Percentiles rank a stretch among this genome's conserved stretches.
These are phyloP conservation scores for Exocentrus adspersus DNA, from an alignment of 2,888 invertebrate genomes.

Conservation along the genomic window DNA sequence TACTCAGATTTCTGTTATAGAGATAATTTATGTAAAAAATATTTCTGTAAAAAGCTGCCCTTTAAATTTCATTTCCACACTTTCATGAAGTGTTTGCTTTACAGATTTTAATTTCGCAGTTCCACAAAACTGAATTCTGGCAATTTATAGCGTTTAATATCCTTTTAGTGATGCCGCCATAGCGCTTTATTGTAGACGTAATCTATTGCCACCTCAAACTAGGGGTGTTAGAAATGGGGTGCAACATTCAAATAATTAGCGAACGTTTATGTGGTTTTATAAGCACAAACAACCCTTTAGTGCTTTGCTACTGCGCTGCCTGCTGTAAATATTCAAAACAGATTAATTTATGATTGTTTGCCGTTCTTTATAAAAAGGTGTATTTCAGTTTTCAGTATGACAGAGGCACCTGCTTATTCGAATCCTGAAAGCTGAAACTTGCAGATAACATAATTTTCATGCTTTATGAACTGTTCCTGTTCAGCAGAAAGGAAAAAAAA, in stretches of 20 bases:
- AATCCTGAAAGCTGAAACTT: too few relatives aligned
- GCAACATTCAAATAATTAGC: conserved; percentile 21
- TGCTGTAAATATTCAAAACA: too few relatives aligned
- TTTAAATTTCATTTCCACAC: neutral
- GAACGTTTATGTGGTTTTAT: conserved; percentile 8
- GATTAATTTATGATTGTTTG: too few relatives aligned
- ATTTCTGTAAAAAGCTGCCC: too few relatives aligned
- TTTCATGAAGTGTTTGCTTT: conserved; percentile 1
- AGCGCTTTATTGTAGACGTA: conserved; percentile 16
- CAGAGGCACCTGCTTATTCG: too few relatives aligned
- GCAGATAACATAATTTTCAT: too few relatives aligned
- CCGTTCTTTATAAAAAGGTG: too few relatives aligned
- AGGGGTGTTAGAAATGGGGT: conserved; percentile 1
- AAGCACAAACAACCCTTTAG: conserved; percentile 5
- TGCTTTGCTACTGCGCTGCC: neutral
- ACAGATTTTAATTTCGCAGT: conserved; percentile 12
- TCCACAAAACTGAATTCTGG: conserved; percentile 3
- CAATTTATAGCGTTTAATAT: conserved; percentile 27
- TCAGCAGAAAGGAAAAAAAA: too few relatives aligned
- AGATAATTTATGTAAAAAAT: too few relatives aligned
- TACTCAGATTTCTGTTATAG: too few relatives aligned
- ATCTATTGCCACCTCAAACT: conserved; percentile 25
- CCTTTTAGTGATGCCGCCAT: conserved; percentile 20
- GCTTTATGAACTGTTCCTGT: neutral
- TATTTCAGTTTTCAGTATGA: too few relatives aligned